A percentile compares a stretch with the other conserved stretches of the same genome.
phyloP scores from a whole-genome alignment of 2,113 vertebrate species.

The Spheniscus mendiculus region DNA sequence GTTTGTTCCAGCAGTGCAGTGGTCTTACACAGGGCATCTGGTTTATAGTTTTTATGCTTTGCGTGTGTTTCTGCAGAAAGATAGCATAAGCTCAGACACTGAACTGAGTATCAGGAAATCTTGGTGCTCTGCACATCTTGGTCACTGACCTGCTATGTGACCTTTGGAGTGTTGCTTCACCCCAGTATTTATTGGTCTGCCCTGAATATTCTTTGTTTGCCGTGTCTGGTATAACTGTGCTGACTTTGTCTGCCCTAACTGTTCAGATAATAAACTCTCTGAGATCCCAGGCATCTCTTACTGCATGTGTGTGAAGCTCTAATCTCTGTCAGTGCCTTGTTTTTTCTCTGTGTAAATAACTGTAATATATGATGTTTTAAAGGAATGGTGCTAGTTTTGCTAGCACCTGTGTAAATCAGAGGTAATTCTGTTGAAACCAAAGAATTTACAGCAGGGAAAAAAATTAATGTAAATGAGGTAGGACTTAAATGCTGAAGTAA shows the following conservation, averaged over 20 bases:
- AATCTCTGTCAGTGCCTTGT: background rate
- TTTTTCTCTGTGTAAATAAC: background rate
- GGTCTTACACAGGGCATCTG: background rate
- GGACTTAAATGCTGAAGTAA: constrained; percentile 39
- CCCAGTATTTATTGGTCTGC: constrained; percentile 1
- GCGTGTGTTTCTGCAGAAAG: background rate
- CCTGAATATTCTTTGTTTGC: constrained; percentile 5
- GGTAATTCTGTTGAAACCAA: background rate
- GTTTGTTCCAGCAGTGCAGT: background rate
- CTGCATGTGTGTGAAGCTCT: background rate
- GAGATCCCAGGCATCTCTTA: background rate
- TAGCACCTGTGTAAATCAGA: constrained; percentile 43
- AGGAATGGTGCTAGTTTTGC: background rate
- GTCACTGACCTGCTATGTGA: background rate
- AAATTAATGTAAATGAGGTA: constrained; percentile 28
- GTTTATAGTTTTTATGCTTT: background rate
- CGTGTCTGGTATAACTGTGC: background rate
- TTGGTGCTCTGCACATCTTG: background rate
- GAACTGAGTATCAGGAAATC: background rate
- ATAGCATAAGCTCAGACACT: background rate
- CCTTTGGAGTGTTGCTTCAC: constrained; percentile 32
- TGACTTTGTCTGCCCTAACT: constrained; percentile 1
- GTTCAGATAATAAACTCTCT: background rate
- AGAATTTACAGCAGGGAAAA: background rate
- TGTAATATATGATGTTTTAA: background rate